Base-by-base conservation (phyloP, 2,888 invertebrate species). In the Orchesellides sinensis region DNA sequence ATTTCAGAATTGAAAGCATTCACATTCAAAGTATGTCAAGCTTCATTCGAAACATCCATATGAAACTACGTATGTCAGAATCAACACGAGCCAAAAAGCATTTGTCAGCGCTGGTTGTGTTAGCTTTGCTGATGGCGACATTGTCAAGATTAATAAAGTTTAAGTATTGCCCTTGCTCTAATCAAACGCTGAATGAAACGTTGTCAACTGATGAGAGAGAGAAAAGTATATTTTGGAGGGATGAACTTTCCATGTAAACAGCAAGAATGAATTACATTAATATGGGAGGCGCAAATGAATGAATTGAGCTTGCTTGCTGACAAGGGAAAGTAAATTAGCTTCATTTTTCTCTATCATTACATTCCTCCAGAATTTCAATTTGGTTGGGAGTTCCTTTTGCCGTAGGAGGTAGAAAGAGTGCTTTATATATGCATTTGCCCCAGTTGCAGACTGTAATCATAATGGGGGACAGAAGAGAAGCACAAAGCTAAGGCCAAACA, bases 281-380 rank as follows among this genome's bases (percentile, higher is more conserved):
- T 29, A 32, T 27, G 19, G 27, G n/a, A 25, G 10, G 19, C 23
- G 6, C 25, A 25, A 54, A 25, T 25, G 25, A 54, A 54, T 25
- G 54, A 17, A 32, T n/a, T n/a, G 59, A 59, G 59, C 23, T 59
- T 27, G 59, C 29, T 32, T 25, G 59, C 68, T 32, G 25, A 65
- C 56, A 68, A 77, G 68, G 32, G 47, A 66, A 68, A 68, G 68
- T 68, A 77, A 68, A 66, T 77, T 77, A 68, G 66, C 68, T 77
- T 77, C 77, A 77, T 77, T 77, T 77, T 77, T 77, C 77, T 77
- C 68, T 35, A 77, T 77, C 77, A 68, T 77, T 77, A 68, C 77
- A 68, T 68, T 77, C 77, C 66, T 59, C 25, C 52, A 68, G 77
- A 77, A 77, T 77, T 59, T 66, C 59, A 66, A 77, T 68, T 77